Percentiles rank a stretch among this genome's conserved stretches.
phyloP scores from a whole-genome alignment of 2,888 invertebrate species.

The Lasioglossum lativentre region DNA sequence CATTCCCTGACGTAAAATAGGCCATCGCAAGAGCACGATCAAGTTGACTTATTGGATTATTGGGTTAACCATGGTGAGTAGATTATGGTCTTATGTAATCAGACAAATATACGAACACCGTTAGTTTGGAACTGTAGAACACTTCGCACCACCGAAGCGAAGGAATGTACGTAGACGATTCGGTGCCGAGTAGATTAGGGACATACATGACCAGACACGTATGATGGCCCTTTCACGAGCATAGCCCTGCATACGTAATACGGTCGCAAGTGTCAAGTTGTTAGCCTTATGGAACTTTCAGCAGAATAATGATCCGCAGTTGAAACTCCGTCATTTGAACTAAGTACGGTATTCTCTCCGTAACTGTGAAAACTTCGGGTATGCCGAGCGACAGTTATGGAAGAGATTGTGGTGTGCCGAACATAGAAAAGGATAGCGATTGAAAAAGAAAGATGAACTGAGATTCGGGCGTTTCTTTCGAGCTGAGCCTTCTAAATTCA shows the following conservation, averaged over 20 bases:
- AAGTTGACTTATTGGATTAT: neutral
- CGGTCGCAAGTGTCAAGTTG: neutral
- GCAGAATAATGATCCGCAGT: neutral
- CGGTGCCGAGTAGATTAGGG: neutral
- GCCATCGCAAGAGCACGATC: neutral
- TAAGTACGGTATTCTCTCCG: too few species aligned
- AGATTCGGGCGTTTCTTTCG: too few species aligned
- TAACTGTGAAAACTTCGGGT: too few species aligned
- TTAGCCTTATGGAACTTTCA: neutral
- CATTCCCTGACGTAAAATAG: neutral
- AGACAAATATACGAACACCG: neutral
- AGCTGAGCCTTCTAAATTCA: too few species aligned
- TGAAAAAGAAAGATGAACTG: too few species aligned
- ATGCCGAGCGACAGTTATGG: too few species aligned
- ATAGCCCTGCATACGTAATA: neutral
- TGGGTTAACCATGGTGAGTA: neutral
- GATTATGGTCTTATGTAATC: conserved; percentile 5
- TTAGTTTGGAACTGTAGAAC: neutral
- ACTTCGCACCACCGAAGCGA: neutral
- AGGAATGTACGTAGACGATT: neutral
- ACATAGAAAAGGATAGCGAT: too few species aligned
- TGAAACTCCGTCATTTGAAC: neutral
- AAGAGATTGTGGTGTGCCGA: too few species aligned
- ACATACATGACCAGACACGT: neutral
- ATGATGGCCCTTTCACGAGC: neutral